Evolutionary conservation across 2,888 invertebrate species (phyloP).

Genomic region (Heliconius sara): DNA sequence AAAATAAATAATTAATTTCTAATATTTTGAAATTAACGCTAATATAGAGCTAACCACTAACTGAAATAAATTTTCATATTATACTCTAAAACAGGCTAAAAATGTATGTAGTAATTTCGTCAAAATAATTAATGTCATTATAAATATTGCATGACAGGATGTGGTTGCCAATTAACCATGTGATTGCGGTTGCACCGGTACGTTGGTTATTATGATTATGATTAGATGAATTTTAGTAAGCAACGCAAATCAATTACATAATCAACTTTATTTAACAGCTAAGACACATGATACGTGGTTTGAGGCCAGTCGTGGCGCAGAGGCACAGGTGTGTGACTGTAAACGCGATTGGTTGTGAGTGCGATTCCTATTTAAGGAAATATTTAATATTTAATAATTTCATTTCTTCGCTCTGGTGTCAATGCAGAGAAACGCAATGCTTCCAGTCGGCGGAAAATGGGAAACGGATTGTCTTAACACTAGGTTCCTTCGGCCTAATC

Average conservation of each 20-base stretch:
- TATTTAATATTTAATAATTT: too few relatives aligned
- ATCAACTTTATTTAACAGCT: not conserved
- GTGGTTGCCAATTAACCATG: slow-evolving; percentile 38
- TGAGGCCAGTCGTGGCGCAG: too few relatives aligned
- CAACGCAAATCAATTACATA: not conserved
- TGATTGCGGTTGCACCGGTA: slow-evolving; percentile 29
- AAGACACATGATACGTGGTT: too few relatives aligned
- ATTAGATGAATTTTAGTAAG: slow-evolving; percentile 9
- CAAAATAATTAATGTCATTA: slow-evolving; percentile 32
- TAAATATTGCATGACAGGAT: slow-evolving; percentile 40
- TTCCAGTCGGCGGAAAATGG: too few relatives aligned
- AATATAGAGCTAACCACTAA: slow-evolving; percentile 21
- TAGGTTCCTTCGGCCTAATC: too few relatives aligned
- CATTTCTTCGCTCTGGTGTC: too few relatives aligned
- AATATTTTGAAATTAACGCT: slow-evolving; percentile 6
- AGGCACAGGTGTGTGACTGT: too few relatives aligned
- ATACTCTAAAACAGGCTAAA: slow-evolving; percentile 27
- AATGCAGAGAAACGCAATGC: too few relatives aligned
- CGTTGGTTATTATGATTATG: slow-evolving; percentile 23
- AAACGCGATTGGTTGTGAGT: too few relatives aligned
- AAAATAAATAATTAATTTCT: not conserved
- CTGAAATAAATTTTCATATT: slow-evolving; percentile 5
- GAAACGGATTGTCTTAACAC: too few relatives aligned
- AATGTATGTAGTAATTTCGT: slow-evolving; percentile 29
- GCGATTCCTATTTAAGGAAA: too few relatives aligned